Percentiles rank a stretch among this genome's conserved stretches.
phyloP scores from a whole-genome alignment of 2,888 invertebrate genomes.

The Ischnura elegans region DNA sequence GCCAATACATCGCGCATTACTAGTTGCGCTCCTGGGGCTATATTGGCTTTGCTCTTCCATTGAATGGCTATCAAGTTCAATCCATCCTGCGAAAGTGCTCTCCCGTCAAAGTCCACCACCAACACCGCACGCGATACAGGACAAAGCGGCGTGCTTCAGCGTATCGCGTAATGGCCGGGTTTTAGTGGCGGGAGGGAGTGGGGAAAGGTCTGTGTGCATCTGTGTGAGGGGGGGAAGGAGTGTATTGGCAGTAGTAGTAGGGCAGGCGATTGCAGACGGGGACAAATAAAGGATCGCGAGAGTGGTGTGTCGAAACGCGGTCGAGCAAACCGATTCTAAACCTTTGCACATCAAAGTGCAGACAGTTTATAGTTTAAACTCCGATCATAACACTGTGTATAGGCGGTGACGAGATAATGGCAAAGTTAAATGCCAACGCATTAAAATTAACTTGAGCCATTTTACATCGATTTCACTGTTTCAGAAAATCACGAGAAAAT shows the following conservation, averaged over 20 bases:
- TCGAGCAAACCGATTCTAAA: too few species aligned
- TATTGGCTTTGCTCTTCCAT: conserved; percentile 36
- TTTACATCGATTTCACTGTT: too few species aligned
- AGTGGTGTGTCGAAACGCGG: neutral
- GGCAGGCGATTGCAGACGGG: neutral
- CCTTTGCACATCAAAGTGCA: too few species aligned
- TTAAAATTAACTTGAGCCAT: too few species aligned
- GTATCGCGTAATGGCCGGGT: neutral
- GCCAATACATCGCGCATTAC: conserved; percentile 30
- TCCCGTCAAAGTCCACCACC: conserved; percentile 11
- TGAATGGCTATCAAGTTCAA: conserved; percentile 34
- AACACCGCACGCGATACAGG: neutral
- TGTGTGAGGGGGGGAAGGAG: neutral
- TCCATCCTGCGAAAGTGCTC: conserved; percentile 19
- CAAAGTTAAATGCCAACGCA: too few species aligned
- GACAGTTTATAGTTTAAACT: too few species aligned
- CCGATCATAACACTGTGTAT: too few species aligned
- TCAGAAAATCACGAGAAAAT: too few species aligned
- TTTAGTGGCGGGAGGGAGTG: neutral
- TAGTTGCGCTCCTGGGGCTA: conserved; percentile 2
- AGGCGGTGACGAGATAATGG: too few species aligned
- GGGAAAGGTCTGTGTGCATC: too few species aligned
- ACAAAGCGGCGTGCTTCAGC: conserved; percentile 12
- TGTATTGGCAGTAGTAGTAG: neutral
- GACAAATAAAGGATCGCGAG: neutral